Conservation (phyloP, 2,113 vertebrate species). For the Hiodon tergisus region DNA sequence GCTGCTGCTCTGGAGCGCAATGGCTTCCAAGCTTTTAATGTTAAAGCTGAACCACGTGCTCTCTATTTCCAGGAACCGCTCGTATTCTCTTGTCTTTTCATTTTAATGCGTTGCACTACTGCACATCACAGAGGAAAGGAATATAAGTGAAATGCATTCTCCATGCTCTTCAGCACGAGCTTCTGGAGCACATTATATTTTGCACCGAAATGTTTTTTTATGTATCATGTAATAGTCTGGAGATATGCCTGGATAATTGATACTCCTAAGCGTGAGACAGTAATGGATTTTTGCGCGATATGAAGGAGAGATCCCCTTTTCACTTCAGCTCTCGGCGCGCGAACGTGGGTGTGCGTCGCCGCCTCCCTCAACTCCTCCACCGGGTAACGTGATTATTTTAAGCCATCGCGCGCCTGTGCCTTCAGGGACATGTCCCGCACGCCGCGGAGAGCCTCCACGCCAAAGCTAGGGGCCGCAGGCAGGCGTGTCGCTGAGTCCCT, state of each 20-base stretch:
- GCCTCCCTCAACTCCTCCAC: not conserved
- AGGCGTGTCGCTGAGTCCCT: not conserved
- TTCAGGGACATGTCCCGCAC: not conserved
- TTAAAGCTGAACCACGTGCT: no score
- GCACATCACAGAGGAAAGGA: no score
- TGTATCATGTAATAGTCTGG: not conserved
- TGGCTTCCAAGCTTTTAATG: no score
- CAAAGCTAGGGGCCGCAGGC: not conserved
- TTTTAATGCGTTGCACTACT: no score
- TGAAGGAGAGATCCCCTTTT: not conserved
- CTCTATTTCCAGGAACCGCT: no score
- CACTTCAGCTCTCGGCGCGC: not conserved
- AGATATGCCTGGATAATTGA: slow-evolving; percentile 5
- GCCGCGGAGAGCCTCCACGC: not conserved
- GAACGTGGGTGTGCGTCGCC: not conserved
- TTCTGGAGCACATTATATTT: no score
- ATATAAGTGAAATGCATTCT: no score
- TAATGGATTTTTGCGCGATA: not conserved
- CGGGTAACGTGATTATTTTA: not conserved
- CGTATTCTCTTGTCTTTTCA: no score
- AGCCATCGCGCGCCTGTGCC: not conserved
- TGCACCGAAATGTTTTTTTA: no score
- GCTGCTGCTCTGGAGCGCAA: no score
- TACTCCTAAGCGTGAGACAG: not conserved
- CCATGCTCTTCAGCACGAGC: no score